Conservation (phyloP, 1,140 invertebrate genomes). For the Scaptomyza pallida region DNA sequence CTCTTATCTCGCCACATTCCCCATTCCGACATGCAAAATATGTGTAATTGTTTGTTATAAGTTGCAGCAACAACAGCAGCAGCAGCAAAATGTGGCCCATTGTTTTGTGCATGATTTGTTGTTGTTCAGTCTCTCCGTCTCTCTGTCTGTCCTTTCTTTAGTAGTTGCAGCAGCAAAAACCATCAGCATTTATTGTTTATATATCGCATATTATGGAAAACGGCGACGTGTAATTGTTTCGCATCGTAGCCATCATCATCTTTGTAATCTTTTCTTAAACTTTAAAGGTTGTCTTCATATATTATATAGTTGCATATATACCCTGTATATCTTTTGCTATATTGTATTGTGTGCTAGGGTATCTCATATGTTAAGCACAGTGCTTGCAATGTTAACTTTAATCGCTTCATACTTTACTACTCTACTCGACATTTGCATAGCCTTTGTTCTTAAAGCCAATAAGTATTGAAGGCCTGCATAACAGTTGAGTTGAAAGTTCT, state of each 20-base stretch:
- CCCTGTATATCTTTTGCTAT: no score
- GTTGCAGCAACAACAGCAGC: conserved; percentile 63
- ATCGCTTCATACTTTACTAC: conserved; percentile 71
- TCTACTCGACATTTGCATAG: conserved; percentile 72
- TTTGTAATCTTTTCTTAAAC: conserved; percentile 1
- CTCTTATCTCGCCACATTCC: neutral
- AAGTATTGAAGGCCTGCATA: conserved; percentile 30
- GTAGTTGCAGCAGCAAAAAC: neutral
- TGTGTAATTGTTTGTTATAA: conserved; percentile 84
- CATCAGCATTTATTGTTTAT: conserved; percentile 73
- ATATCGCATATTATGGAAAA: conserved; percentile 79
- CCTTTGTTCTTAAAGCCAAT: conserved; percentile 63
- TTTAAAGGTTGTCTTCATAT: conserved; percentile 47
- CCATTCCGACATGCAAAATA: conserved; percentile 71
- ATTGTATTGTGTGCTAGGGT: neutral
- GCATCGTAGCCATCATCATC: conserved; percentile 20
- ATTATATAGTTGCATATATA: conserved; percentile 30
- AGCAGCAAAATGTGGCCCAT: conserved; percentile 78
- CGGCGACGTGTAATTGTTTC: conserved; percentile 58
- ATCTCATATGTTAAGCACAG: neutral
- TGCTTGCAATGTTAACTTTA: conserved; percentile 51
- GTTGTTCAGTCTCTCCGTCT: conserved; percentile 31
- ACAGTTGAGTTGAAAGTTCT: conserved; percentile 2
- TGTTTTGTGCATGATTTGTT: conserved; percentile 83
- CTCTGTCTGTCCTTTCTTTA: neutral